These are phyloP conservation scores for Pollenia griseotomentosa DNA, from an alignment of 2,888 invertebrate species.

Conservation along the genomic window DNA sequence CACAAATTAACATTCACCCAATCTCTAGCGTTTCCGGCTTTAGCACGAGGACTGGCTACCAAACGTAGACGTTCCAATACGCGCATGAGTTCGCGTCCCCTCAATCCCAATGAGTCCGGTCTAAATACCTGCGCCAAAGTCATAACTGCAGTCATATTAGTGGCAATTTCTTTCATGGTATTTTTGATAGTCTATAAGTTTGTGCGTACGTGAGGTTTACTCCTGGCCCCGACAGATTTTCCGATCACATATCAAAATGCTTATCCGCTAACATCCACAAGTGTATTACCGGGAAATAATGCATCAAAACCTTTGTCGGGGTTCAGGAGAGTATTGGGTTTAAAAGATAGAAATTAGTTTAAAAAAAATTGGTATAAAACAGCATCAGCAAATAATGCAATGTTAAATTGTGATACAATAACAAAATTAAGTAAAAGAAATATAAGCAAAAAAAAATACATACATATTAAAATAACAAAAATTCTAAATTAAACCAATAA, in stretches of 20 bases:
- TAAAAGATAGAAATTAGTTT: constrained; percentile 73
- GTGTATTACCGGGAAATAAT: constrained; percentile 71
- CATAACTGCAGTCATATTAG: constrained; percentile 88
- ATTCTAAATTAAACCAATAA: constrained; percentile 40
- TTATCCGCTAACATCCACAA: constrained; percentile 75
- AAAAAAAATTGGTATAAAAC: constrained; percentile 1
- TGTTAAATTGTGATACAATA: constrained; percentile 35
- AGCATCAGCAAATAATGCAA: constrained; percentile 6
- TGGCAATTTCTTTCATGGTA: constrained; percentile 89
- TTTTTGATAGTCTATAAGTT: constrained; percentile 90
- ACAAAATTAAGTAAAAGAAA: constrained; percentile 12
- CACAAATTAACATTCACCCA: constrained; percentile 91
- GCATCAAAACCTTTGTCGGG: constrained; percentile 82
- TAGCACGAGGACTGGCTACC: constrained; percentile 88
- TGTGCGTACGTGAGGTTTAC: constrained; percentile 91
- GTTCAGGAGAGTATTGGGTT: constrained; percentile 83
- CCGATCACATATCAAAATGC: constrained; percentile 82
- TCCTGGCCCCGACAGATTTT: constrained; percentile 87
- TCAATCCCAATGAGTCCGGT: constrained; percentile 87
- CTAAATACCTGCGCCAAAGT: constrained; percentile 90
- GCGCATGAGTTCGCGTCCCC: constrained; percentile 85
- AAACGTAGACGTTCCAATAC: constrained; percentile 86
- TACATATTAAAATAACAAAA: not conserved
- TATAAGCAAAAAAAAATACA: not conserved
- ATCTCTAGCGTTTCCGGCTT: constrained; percentile 89